Base-by-base conservation (phyloP, 2,797 vertebrate species). In the Sitta carolinensis region DNA sequence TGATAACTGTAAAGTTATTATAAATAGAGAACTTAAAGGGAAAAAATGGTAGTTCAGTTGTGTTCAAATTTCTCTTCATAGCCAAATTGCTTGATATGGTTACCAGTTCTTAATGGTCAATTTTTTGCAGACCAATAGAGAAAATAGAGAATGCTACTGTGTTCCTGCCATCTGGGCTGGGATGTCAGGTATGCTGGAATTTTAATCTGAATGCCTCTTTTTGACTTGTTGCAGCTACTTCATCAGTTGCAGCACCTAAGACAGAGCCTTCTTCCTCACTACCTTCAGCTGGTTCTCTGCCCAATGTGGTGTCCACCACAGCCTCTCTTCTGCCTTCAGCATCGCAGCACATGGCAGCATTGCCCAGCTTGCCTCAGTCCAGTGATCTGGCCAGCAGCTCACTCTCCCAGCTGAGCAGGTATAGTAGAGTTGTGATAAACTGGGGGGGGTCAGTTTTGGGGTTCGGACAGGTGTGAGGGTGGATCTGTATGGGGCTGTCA, bases 331-430 rank as follows among this genome's bases (percentile, higher is more conserved):
- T 99, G 62, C 97, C 98, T 88, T 96, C 98, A 25, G 93, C 98
- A 52, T 97, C 99, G 0, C 97, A 98, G 85, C 99, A 99, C 34
- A 96, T 94, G 15, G 92, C 98, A 59, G 64, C 98, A 1, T 97
- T 99, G 93, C 97, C 99, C 94, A 98, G 87, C 97, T 96, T 99
- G 97, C 97, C 98, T 64, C 98, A 98, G 85, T 61, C 98, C 63
- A 96, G 66, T 72, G 99, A 99, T 94, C 87, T 99, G 95, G 95
- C 98, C 86, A 98, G 98, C 92, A 98, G 97, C 90, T 98, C 98
- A 64, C 98, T 99, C 62, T 98, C 98, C 91, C 97, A 98, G 93
- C 98, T 99, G 89, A 99, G 98, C 98, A 99, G 99, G 99, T 99
- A 97, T 6, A 40, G 89, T 70, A 38, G 47, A 77, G 40, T 32